Conservation (phyloP, 2,888 invertebrate species). For the Tipula lateralis region DNA sequence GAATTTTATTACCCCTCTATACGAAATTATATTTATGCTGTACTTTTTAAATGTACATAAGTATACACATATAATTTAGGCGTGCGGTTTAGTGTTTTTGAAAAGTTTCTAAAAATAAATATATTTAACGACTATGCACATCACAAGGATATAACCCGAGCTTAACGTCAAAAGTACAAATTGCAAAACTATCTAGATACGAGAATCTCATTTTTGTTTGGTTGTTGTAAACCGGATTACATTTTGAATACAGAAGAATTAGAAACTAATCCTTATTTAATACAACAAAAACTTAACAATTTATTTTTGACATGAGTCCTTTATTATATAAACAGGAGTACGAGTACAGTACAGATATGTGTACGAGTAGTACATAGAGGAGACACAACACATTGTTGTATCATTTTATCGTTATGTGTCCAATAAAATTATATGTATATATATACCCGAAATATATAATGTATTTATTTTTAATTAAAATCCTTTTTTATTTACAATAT, state of each 20-base stretch:
- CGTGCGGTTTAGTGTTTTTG: not conserved
- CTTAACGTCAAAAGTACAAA: not conserved
- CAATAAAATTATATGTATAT: not conserved
- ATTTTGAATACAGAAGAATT: not conserved
- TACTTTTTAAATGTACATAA: not conserved
- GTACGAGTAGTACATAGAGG: not conserved
- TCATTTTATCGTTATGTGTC: not conserved
- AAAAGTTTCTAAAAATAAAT: not conserved
- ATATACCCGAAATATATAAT: not conserved
- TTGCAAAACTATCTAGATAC: not conserved
- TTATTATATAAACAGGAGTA: not conserved
- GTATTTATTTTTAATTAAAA: slow-evolving; percentile 7
- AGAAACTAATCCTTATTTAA: slow-evolving; percentile 19
- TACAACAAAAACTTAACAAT: slow-evolving; percentile 11
- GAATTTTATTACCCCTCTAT: not conserved
- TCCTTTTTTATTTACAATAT: slow-evolving; percentile 16
- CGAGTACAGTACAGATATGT: not conserved
- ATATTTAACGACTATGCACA: not conserved
- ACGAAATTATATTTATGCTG: not conserved
- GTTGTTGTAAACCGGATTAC: not conserved
- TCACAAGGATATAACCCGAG: not conserved
- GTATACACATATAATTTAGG: not conserved
- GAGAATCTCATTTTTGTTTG: not conserved
- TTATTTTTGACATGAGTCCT: slow-evolving; percentile 24
- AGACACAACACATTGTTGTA: not conserved